Conservation (phyloP, 1,140 invertebrate genomes). For the Helicorthomorpha holstii region DNA sequence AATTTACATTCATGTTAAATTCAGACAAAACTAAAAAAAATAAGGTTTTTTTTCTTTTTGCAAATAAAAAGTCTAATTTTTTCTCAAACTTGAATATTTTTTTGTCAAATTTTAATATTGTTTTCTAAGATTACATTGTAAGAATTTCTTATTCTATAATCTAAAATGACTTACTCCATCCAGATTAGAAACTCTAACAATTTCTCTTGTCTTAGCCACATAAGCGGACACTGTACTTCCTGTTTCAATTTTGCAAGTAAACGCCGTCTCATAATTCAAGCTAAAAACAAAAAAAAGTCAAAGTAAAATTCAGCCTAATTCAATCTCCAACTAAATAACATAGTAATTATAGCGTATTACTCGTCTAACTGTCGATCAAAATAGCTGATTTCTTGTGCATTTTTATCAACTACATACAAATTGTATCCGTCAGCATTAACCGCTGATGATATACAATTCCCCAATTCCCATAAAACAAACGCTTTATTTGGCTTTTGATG, state of each 20-base stretch:
- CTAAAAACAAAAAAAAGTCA: no score
- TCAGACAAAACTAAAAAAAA: not conserved
- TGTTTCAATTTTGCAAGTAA: conserved; percentile 9
- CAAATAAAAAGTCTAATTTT: conserved; percentile 23
- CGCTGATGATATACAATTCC: conserved; percentile 38
- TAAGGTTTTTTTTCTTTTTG: conserved; percentile 13
- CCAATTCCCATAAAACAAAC: conserved; percentile 40
- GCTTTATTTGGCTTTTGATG: conserved; percentile 32
- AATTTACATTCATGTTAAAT: not conserved
- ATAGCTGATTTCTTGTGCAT: conserved; percentile 23
- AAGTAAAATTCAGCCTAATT: not conserved
- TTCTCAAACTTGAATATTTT: no score
- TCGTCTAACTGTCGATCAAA: no score
- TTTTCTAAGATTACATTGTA: no score
- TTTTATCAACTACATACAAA: conserved; percentile 29
- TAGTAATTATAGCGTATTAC: no score
- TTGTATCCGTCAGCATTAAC: conserved; percentile 38
- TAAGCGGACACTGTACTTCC: conserved; percentile 28
- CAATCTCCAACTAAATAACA: not conserved
- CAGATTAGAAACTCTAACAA: conserved; percentile 22
- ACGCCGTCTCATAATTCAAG: not conserved
- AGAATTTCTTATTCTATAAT: not conserved
- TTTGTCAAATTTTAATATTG: no score
- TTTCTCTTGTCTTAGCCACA: conserved; percentile 31
- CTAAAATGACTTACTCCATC: conserved; percentile 14